Evolutionary conservation across 1,140 invertebrate species (phyloP), one percentile per base, ranked within the genome.

Genomic region (Drosophila lowei): DNA sequence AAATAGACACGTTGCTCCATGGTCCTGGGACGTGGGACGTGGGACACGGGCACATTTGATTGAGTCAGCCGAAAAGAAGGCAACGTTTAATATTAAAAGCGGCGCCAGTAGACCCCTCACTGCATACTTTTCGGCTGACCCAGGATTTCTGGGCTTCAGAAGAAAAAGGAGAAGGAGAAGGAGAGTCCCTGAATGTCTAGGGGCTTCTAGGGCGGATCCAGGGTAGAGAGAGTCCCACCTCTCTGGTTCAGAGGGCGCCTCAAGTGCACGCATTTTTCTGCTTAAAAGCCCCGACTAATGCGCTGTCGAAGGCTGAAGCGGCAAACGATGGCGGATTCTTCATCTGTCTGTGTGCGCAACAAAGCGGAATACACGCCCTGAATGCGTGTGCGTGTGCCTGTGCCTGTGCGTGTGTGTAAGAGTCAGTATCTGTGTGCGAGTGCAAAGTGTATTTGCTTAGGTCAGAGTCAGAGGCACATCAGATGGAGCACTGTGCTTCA

Each of bases 211-310:
- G 42, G 58, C 43, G 50, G 8, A 0, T 1, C 18, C 18, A 18
- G 18, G 1, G 18, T 18, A 18, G 18, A 9, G 3, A 30, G 8
- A 30, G 30, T 9, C 3, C 30, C 3, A 9, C 30, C 28, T 9
- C 30, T 30, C 2, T 8, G 25, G 28, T 28, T 48, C 25, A 59
- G 6, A 9, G 34, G 50, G 13, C 58, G 30, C 59, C 79, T 81
- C 77, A 88, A 89, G 84, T 83, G 83, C 79, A 88, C 83, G 84
- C 83, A 88, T 89, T 88, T 88, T 89, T 88, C 84, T 89, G 83
- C 83, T 83, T 88, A 88, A 88, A 89, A 83, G 83, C 83, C 84
- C 66, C 75, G 79, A 89, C 83, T 88, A 88, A 89, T 89, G 83
- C 84, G 71, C 70, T 56, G 57, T 58, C 63, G 53, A 76, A 75